Evolutionary conservation across 2,888 invertebrate species (phyloP), one percentile per base, ranked within the genome.

Genomic region (Catocala sponsa): DNA sequence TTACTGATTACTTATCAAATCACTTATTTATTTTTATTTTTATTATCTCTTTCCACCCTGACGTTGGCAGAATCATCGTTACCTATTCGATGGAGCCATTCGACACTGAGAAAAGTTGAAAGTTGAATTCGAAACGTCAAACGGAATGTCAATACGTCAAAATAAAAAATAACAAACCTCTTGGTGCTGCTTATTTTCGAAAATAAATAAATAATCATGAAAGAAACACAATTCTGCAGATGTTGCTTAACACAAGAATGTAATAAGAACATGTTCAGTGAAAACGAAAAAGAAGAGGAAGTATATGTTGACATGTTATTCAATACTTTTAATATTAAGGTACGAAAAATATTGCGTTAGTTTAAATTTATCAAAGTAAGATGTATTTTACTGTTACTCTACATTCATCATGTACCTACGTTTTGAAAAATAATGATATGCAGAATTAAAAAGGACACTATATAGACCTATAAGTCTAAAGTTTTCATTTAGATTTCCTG

Each of bases 221-320:
- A 62, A 56, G 57, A 49, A 46, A 68, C 64, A 13, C 47, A 70
- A 25, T 67, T 65, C 4, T 81, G 81, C 55, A 55, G 65, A 46
- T 81, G 77, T 60, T 81, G 81, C 58, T 72, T 81, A 52, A 59
- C 77, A 46, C 59, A 63, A 38, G 72, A 76, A 41, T 76, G 74
- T 61, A 78, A 74, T 33, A 75, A 81, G 47, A 63, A 82, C 15
- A 65, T 82, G 59, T 55, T 55, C 13, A 61, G 65, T 25, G 65
- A 66, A 5, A 62, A 54, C 49, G 63, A 61, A 0, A 57, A 65
- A 7, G 66, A 49, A 55, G 71, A 63, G 5, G 81, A 81, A 74
- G 68, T 68, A 15, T 80, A 80, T 38, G 41, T 56, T 0, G 65
- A 73, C 32, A 74, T 80, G 69, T 58, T 80, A 42, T 38, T 57